Base-by-base conservation (phyloP, 2,113 vertebrate species). In the Forbesichthys agassizii region DNA sequence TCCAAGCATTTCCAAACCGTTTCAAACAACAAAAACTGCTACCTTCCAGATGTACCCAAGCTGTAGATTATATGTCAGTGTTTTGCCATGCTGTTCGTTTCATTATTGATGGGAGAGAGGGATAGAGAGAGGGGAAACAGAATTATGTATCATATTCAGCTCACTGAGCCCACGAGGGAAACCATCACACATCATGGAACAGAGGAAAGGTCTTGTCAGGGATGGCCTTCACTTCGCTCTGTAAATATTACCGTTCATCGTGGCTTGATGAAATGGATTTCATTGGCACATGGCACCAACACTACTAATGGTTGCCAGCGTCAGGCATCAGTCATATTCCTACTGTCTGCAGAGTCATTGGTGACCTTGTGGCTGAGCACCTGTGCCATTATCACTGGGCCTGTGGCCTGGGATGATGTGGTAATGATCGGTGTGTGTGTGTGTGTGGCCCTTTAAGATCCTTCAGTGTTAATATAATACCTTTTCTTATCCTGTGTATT, bases 41-140 rank as follows among this genome's bases (percentile, higher is more conserved):
- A 61, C n/a, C 77, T 82, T 80, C 42, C 61, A 77, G 68, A 69
- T 68, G 65, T 68, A 78, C 53, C 51, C 36, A 20, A 61, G 73
- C 85, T 78, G 54, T 61, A 80, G 79, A 66, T 82, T 81, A 52
- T 76, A 72, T 88, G 56, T 74, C 54, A 53, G 73, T 67, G 58
- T 78, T 81, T 80, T 69, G 77, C 69, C 69, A 75, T 64, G 62
- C 74, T 75, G 79, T 84, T 86, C 85, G 66, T 82, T 89, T 85
- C 81, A 89, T 91, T 89, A 90, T 90, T 90, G 85, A 90, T 90
- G 85, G 88, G 82, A 42, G 67, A 18, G 56, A 57, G 69, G 48
- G 73, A 79, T 77, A 52, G 69, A 52, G 73, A 81, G 81, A 52
- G 81, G 81, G 77, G 68, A 64, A 83, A 78, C 75, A 71, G 78